Evolutionary conservation across 2,797 vertebrate species (phyloP), one percentile per base, ranked within the genome.

Genomic region (Trachops cirrhosus): DNA sequence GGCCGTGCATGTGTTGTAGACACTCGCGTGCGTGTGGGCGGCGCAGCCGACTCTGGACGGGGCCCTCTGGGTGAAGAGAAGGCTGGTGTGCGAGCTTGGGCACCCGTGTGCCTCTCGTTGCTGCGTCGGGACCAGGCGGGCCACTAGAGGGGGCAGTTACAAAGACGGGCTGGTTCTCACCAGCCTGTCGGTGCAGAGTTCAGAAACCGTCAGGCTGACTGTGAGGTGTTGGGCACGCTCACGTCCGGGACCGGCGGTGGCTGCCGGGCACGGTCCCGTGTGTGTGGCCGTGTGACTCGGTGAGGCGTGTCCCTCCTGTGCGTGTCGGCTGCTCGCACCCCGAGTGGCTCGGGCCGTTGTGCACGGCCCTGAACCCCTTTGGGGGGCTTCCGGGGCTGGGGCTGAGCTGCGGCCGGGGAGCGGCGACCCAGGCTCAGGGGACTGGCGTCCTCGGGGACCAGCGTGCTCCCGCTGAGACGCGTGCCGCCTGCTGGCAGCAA

Each of bases 71-170:
- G 77, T 32, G 22, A 9, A 10, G 24, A 34, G 46, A 4, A 24
- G 0, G 46, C 14, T 4, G 0, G 2, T 3, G 41, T n/a, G 41
- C 2, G 0, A 0, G 9, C 1, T 29, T 5, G 37, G 1, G 14
- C 59, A 39, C 34, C 2, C 22, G 9, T 3, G 29, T 26, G n/a
- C 2, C 19, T 19, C 67, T 74, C 26, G 3, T 18, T 19, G 50
- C 46, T 22, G n/a, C 18, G 34, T n/a, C 21, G 74, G 1, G 24
- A 3, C 87, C 41, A 26, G 70, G n/a, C 2, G 54, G 50, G 37
- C 97, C 97, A 96, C 98, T 91, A 98, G 98, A 93, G 97, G 97
- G 97, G 92, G 39, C 3, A 68, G 64, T 74, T 7, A 73, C 37
- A 32, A 41, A 41, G 50, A 77, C 75, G 9, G 22, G 19, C 39